phyloP scores from a whole-genome alignment of 2,113 vertebrate species.

The Pantherophis guttatus region DNA sequence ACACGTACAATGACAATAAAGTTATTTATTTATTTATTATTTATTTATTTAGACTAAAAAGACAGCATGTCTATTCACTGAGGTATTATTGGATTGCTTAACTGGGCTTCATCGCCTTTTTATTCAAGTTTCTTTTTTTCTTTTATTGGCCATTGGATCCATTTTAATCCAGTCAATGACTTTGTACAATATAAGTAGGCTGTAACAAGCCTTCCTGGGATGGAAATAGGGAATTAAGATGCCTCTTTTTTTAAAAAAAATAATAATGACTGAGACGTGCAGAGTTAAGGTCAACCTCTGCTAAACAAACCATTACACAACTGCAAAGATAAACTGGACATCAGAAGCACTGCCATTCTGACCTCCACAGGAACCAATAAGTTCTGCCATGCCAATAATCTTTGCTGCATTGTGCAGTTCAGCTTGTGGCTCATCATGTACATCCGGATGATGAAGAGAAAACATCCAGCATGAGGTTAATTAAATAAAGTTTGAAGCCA shows the following conservation, averaged over 20 bases:
- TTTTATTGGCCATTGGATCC: not conserved
- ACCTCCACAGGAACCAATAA: not conserved
- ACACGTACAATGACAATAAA: too few species aligned
- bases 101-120: not conserved
- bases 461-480: not conserved
- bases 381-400: not conserved
- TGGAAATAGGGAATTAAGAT: not conserved
- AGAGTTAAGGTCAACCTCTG: not conserved
- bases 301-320: not conserved
- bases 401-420: not conserved
- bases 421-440: not conserved
- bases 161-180: not conserved
- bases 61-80: not conserved
- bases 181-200: not conserved
- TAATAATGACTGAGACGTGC: not conserved
- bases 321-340: not conserved
- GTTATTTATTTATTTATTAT: too few species aligned
- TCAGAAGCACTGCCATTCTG: not conserved
- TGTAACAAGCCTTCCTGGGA: not conserved
- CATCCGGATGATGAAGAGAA: slow-evolving; percentile 11
- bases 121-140: not conserved
- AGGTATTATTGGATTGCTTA: not conserved
- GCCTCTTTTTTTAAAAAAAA: not conserved
- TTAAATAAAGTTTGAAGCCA: slow-evolving; percentile 3
- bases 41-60: too few species aligned